Conservation (phyloP, 2,888 invertebrate genomes). For the Cantharis nigra region DNA sequence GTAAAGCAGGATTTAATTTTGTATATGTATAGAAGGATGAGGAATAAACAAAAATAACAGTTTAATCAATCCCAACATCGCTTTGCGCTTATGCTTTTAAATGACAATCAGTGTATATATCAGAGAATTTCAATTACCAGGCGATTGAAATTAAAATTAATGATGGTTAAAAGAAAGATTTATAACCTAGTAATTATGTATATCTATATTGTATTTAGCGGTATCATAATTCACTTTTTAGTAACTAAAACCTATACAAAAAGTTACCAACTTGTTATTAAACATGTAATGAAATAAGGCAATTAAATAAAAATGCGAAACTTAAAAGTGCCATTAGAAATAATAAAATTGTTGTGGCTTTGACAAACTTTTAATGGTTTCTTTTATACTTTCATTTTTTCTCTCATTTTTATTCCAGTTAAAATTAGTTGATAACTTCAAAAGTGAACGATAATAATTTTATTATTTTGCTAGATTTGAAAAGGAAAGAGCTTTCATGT, state of each 20-base stretch:
- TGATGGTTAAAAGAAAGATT: constrained; percentile 35
- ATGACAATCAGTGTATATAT: constrained; percentile 40
- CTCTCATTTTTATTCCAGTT: constrained; percentile 27
- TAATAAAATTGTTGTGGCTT: constrained; percentile 27
- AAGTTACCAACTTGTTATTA: constrained; percentile 13
- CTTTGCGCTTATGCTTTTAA: constrained; percentile 33
- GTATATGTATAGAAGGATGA: constrained; percentile 13
- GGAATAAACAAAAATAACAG: constrained; percentile 34
- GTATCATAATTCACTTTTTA: constrained; percentile 22
- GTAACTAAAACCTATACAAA: constrained; percentile 2
- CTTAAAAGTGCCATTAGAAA: constrained; percentile 18
- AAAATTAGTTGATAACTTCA: constrained; percentile 24
- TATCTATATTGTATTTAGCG: constrained; percentile 20
- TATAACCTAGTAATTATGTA: constrained; percentile 24
- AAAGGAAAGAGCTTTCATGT: constrained; percentile 5
- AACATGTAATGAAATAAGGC: constrained; percentile 17
- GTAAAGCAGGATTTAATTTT: constrained; percentile 28
- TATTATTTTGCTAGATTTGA: constrained; percentile 17
- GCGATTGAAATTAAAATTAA: constrained; percentile 45
- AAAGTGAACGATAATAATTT: constrained; percentile 19
- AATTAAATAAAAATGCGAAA: constrained; percentile 15
- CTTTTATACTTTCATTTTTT: constrained; percentile 27
- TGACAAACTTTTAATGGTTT: constrained; percentile 27
- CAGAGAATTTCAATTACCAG: constrained; percentile 45
- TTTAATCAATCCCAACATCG: constrained; percentile 32